Conservation (phyloP, 53 echinoderm and acorn worm species). For the Antedon mediterranea region DNA sequence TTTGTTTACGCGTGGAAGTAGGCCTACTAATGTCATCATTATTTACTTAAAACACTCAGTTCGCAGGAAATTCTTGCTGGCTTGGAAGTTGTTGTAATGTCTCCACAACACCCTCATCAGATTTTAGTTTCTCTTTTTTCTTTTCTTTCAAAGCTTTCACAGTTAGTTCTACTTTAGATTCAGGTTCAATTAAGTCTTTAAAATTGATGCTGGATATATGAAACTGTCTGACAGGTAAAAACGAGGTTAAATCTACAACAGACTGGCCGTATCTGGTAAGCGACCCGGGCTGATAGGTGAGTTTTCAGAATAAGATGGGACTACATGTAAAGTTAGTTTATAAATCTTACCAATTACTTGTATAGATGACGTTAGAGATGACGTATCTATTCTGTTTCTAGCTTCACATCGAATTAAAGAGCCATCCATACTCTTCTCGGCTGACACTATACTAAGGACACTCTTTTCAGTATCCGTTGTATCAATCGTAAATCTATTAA, state of each 20-base stretch:
- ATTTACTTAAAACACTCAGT: too few relatives aligned
- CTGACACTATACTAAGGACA: conserved; percentile 57
- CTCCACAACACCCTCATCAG: conserved; percentile 8
- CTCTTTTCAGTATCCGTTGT: conserved; percentile 31
- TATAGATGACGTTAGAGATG: not conserved
- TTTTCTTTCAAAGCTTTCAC: conserved; percentile 84
- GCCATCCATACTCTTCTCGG: conserved; percentile 81
- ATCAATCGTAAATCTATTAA: conserved; percentile 43
- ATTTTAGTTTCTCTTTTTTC: conserved; percentile 48
- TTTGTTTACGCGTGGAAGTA: too few relatives aligned
- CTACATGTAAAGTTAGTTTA: too few relatives aligned
- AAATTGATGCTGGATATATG: conserved; percentile 14
- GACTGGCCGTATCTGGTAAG: too few relatives aligned
- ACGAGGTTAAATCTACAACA: not conserved
- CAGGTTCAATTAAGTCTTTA: conserved; percentile 64
- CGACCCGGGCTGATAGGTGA: too few relatives aligned
- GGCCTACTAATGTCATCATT: too few relatives aligned
- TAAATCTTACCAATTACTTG: not conserved
- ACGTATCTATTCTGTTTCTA: conserved; percentile 48
- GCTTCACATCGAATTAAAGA: conserved; percentile 62
- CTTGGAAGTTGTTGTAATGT: not conserved
- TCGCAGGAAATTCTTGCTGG: too few relatives aligned
- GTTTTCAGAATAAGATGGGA: too few relatives aligned
- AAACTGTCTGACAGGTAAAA: conserved; percentile 11
- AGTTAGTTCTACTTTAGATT: conserved; percentile 75